phyloP scores from a whole-genome alignment of 64 coral and sea anemone species.

The Pocillopora verrucosa region DNA sequence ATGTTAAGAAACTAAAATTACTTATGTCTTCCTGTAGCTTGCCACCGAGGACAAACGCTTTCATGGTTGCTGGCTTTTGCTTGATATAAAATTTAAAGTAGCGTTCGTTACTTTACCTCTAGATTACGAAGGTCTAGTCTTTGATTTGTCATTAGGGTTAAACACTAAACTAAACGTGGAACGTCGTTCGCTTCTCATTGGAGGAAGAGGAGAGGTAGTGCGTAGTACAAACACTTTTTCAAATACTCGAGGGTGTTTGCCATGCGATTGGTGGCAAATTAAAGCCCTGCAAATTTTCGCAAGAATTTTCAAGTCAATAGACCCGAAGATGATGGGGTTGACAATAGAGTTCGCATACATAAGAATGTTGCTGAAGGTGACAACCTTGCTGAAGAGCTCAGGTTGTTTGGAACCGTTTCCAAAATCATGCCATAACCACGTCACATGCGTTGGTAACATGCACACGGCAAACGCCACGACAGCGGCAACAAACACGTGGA shows the following conservation, averaged over 20 bases:
- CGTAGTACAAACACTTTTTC: constrained; percentile 1
- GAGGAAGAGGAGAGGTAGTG: background rate
- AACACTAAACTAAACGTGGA: no score
- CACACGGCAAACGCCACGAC: constrained; percentile 71
- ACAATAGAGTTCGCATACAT: constrained; percentile 90
- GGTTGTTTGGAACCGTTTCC: constrained; percentile 42
- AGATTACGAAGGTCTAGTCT: background rate
- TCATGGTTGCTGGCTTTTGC: background rate
- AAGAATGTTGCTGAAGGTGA: constrained; percentile 86
- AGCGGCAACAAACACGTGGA: constrained; percentile 75
- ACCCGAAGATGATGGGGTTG: constrained; percentile 90
- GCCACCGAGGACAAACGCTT: no score
- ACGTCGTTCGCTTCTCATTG: background rate
- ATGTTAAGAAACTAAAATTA: no score
- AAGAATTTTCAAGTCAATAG: background rate
- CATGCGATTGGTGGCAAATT: background rate
- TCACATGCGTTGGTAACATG: constrained; percentile 72
- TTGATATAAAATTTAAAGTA: background rate
- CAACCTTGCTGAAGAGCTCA: constrained; percentile 52
- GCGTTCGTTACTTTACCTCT: background rate
- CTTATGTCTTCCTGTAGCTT: no score
- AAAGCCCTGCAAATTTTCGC: background rate
- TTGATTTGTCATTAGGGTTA: background rate
- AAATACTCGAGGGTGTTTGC: background rate
- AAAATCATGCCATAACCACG: constrained; percentile 84